These are phyloP conservation scores for Ranitomeya variabilis DNA, from an alignment of 2,113 vertebrate genomes.

Conservation along the genomic window DNA sequence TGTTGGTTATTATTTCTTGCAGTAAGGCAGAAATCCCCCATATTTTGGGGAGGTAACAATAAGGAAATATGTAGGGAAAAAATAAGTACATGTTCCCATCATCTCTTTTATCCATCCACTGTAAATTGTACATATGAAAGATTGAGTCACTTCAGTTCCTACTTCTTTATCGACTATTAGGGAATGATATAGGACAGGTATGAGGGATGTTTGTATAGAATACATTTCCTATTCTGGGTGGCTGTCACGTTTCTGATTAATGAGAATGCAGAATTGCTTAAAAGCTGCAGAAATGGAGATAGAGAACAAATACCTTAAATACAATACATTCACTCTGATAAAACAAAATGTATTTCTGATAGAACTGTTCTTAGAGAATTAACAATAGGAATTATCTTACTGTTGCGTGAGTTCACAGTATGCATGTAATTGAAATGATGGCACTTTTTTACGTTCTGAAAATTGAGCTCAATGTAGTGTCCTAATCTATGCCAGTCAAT, in stretches of 20 bases:
- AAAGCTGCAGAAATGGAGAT: neutral
- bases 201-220: neutral
- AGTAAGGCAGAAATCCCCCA: neutral
- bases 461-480: neutral
- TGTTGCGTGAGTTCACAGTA: neutral
- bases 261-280: neutral
- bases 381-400: neutral
- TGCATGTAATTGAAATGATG: neutral
- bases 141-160: neutral
- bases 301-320: neutral
- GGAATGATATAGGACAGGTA: slow-evolving; percentile 10
- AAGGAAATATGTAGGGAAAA: neutral
- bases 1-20: neutral
- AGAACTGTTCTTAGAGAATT: too few relatives aligned
- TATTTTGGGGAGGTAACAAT: neutral
- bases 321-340: neutral
- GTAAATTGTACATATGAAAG: slow-evolving; percentile 1
- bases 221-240: neutral
- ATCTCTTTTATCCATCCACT: neutral
- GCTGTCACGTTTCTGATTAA: neutral
- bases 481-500: neutral
- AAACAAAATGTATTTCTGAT: neutral
- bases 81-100: neutral
- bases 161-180: neutral
- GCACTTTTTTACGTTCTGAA: too few relatives aligned